Conservation (phyloP, 2,113 vertebrate species). For the Apodemus speciosus region DNA sequence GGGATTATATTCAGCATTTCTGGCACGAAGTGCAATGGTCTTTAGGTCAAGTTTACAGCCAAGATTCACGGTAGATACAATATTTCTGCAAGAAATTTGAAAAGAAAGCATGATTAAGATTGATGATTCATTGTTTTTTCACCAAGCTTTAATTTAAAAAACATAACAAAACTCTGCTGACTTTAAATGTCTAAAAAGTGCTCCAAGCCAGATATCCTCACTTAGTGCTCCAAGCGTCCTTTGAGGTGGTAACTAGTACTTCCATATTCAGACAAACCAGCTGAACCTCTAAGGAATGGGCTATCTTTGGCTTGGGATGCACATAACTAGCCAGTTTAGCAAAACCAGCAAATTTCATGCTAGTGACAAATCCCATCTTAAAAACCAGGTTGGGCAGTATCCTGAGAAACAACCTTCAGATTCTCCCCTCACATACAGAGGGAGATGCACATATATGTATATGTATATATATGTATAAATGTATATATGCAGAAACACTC, state of each 20-base stretch:
- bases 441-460: too few species aligned
- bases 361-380: neutral
- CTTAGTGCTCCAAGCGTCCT: neutral
- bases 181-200: neutral
- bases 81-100: conserved; percentile 90
- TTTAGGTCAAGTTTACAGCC: conserved; percentile 99
- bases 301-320: neutral
- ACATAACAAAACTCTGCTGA: neutral
- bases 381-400: neutral
- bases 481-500: accelerated
- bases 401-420: neutral
- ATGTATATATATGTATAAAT: too few species aligned
- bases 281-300: neutral
- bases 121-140: conserved; percentile 5
- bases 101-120: conserved; percentile 39
- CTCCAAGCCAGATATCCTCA: neutral
- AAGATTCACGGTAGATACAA: conserved; percentile 98
- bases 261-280: neutral
- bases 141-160: neutral
- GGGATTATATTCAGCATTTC: conserved; percentile 99
- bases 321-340: neutral
- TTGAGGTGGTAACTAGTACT: neutral
- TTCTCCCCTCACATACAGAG: neutral
- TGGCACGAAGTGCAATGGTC: conserved; percentile 98
- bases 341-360: neutral